phyloP scores from a whole-genome alignment of 2,113 vertebrate species.

The Paratilapia polleni region DNA sequence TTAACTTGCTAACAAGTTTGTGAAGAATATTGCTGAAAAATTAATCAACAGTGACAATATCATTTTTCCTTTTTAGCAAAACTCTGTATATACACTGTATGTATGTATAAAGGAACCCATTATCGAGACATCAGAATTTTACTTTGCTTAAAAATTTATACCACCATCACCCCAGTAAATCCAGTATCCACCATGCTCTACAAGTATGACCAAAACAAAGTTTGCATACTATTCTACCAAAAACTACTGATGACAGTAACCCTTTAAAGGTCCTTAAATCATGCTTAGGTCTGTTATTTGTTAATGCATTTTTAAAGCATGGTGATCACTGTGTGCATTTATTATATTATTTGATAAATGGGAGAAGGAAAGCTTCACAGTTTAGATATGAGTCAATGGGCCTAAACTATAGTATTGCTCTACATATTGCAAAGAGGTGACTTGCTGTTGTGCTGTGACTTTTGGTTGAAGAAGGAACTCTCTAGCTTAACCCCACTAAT shows the following conservation, averaged over 20 bases:
- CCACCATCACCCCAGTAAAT: neutral
- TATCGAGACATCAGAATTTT: neutral
- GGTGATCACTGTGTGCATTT: neutral
- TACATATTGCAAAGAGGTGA: conserved; percentile 33
- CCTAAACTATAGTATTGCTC: conserved; percentile 12
- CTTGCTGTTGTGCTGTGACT: conserved; percentile 25
- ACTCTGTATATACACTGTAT: neutral
- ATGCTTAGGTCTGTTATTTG: neutral
- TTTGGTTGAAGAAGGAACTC: conserved; percentile 10
- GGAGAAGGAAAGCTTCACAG: neutral
- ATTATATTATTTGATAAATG: neutral
- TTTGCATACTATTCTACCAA: neutral
- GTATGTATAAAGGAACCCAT: no score
- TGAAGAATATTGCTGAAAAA: neutral
- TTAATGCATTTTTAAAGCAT: neutral
- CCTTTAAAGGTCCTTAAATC: neutral
- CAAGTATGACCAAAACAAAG: neutral
- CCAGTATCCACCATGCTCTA: no score
- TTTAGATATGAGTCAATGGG: conserved; percentile 37
- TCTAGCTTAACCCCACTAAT: neutral
- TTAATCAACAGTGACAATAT: neutral
- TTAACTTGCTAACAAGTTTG: neutral
- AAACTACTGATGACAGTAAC: neutral
- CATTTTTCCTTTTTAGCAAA: neutral
- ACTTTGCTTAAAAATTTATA: no score